Evolutionary conservation across 2,888 invertebrate genomes (phyloP).

Genomic region (Plemyria rubiginata): DNA sequence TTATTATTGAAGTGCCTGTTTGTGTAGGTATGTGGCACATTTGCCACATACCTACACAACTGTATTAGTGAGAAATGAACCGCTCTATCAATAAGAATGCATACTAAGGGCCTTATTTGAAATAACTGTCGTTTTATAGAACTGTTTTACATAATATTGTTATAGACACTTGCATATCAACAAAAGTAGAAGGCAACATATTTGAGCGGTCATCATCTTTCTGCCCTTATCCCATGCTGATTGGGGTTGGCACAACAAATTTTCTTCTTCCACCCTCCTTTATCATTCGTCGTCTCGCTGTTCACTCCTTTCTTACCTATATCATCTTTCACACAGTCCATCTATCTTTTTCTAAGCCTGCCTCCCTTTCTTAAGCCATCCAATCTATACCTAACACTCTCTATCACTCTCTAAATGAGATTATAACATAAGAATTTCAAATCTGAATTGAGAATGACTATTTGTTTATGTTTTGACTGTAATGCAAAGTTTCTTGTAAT

Average conservation of each 20-base stretch:
- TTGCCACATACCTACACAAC: too few species aligned
- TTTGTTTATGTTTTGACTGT: background rate
- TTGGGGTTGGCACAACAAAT: too few species aligned
- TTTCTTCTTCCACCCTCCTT: too few species aligned
- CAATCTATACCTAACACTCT: too few species aligned
- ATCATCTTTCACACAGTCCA: too few species aligned
- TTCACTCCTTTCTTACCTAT: too few species aligned
- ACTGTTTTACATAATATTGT: background rate
- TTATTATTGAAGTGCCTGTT: constrained; percentile 16
- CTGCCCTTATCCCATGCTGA: too few species aligned
- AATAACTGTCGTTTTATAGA: background rate
- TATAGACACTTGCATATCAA: background rate
- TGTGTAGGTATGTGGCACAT: constrained; percentile 9
- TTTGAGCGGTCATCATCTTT: too few species aligned
- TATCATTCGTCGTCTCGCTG: too few species aligned
- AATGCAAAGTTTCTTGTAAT: background rate
- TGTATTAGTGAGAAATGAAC: background rate
- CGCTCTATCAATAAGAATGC: background rate
- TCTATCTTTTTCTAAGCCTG: too few species aligned
- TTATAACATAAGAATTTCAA: background rate
- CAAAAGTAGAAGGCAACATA: background rate
- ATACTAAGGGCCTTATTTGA: background rate
- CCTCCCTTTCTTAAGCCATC: too few species aligned
- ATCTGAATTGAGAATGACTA: background rate
- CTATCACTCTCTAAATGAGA: too few species aligned